phyloP scores from a whole-genome alignment of 23 tunicate species.

The Halocynthia aurantium region DNA sequence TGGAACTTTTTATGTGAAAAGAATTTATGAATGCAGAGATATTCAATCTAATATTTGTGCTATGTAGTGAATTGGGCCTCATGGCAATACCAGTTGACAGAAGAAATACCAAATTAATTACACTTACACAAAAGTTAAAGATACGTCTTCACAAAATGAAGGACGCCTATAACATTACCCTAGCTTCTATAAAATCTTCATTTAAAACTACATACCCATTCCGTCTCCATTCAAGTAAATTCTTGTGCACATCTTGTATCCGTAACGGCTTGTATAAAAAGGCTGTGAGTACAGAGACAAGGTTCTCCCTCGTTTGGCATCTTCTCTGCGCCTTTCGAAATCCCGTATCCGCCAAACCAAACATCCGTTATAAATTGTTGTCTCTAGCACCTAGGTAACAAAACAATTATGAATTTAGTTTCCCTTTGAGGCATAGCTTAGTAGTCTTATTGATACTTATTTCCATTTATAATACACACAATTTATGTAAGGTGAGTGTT shows the following conservation, averaged over 20 bases:
- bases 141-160: no score
- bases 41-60: no score
- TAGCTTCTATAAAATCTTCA: no score
- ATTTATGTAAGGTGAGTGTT: no score
- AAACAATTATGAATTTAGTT: neutral
- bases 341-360: constrained; percentile 80
- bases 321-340: constrained; percentile 51
- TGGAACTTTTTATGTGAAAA: no score
- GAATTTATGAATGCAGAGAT: no score
- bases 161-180: no score
- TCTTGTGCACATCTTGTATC: constrained; percentile 94
- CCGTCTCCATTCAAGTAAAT: constrained; percentile 90
- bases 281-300: constrained; percentile 90
- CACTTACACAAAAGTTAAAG: neutral
- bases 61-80: no score
- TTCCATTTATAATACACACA: no score
- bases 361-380: constrained; percentile 64
- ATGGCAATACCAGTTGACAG: no score
- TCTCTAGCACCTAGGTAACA: constrained; percentile 51
- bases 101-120: neutral
- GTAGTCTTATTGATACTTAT: no score
- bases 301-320: constrained; percentile 61
- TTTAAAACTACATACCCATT: constrained; percentile 47
- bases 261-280: constrained; percentile 80
- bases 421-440: neutral